Evolutionary conservation across 2,888 invertebrate genomes (phyloP).

Genomic region (Eulithis prunata): DNA sequence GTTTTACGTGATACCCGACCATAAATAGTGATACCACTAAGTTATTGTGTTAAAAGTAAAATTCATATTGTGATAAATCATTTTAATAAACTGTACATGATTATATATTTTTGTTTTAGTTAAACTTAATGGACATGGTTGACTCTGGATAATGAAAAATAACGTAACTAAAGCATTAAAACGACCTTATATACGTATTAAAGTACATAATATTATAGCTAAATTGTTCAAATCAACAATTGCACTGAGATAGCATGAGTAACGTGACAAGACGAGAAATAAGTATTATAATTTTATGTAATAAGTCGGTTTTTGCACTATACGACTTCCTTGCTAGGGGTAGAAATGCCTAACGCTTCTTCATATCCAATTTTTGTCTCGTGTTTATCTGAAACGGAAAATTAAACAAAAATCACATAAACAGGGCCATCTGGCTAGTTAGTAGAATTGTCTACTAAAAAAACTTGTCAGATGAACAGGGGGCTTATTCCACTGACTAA

Average conservation of each 20-base stretch:
- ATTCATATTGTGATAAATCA: conserved; percentile 56
- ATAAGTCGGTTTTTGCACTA: conserved; percentile 63
- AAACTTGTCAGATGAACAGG: no score
- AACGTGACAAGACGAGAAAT: conserved; percentile 55
- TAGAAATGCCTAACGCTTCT: conserved; percentile 95
- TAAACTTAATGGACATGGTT: conserved; percentile 74
- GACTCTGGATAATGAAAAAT: conserved; percentile 67
- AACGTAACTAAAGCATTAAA: conserved; percentile 58
- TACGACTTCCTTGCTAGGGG: conserved; percentile 94
- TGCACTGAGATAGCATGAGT: conserved; percentile 75
- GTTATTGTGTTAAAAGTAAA: conserved; percentile 31
- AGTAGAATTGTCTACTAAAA: no score
- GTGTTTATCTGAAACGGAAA: conserved; percentile 70
- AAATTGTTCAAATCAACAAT: conserved; percentile 76
- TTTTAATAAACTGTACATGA: conserved; percentile 80
- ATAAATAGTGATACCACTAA: background rate
- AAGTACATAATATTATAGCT: conserved; percentile 58
- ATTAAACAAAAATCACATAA: background rate
- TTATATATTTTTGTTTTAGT: conserved; percentile 51
- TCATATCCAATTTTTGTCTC: conserved; percentile 92
- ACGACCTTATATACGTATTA: conserved; percentile 52
- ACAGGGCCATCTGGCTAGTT: no score
- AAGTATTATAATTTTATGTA: conserved; percentile 31
- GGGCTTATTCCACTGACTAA: no score
- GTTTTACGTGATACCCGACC: no score